These are phyloP conservation scores for Pomacea canaliculata DNA, from an alignment of 2,888 invertebrate species.

Conservation along the genomic window DNA sequence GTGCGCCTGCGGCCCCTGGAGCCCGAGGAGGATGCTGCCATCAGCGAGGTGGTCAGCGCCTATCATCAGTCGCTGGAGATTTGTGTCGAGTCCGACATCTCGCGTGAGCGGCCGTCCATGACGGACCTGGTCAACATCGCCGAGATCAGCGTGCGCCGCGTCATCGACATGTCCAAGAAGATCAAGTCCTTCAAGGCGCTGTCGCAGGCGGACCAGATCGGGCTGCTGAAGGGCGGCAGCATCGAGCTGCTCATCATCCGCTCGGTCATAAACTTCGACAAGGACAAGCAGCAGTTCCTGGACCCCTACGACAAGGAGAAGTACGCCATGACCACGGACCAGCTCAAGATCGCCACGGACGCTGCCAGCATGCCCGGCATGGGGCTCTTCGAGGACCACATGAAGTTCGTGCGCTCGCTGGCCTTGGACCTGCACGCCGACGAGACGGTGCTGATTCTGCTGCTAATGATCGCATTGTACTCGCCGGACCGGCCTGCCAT, in stretches of 20 bases:
- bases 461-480: constrained; percentile 92
- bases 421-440: constrained; percentile 88
- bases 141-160: constrained; percentile 78
- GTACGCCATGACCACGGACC: constrained; percentile 85
- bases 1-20: constrained; percentile 47
- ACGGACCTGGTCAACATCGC: constrained; percentile 69
- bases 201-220: constrained; percentile 94
- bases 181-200: constrained; percentile 87
- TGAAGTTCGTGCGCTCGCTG: constrained; percentile 72
- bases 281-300: constrained; percentile 90
- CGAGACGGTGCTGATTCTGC: constrained; percentile 90
- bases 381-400: constrained; percentile 69
- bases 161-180: constrained; percentile 77
- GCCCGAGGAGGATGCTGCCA: constrained; percentile 61
- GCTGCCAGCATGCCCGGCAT: constrained; percentile 42
- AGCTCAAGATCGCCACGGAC: constrained; percentile 82
- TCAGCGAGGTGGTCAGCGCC: constrained; percentile 64
- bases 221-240: constrained; percentile 92
- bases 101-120: constrained; percentile 58
- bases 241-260: constrained; percentile 96
- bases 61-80: constrained; percentile 67
- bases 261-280: constrained; percentile 93
- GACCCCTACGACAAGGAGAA: constrained; percentile 70
- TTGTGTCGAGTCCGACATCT: constrained; percentile 61
- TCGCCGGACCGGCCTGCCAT: constrained; percentile 83